These are phyloP conservation scores for Oncorhynchus masou DNA, from an alignment of 2,113 vertebrate genomes.

Conservation along the genomic window DNA sequence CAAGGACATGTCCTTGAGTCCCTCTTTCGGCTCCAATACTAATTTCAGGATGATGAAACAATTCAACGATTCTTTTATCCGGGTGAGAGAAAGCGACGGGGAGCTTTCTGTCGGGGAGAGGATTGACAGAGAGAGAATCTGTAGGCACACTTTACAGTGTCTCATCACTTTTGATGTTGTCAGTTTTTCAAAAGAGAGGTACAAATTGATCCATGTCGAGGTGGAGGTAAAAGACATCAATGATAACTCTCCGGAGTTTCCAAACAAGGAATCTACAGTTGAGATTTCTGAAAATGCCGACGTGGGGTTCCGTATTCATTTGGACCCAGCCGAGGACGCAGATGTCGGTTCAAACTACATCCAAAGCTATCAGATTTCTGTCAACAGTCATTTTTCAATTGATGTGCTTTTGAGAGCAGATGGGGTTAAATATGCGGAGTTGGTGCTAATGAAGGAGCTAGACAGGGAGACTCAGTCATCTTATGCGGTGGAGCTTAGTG, in stretches of 20 bases:
- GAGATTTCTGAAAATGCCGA: conserved; percentile 89
- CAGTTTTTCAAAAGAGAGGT: conserved; percentile 88
- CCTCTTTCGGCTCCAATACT: conserved; percentile 77
- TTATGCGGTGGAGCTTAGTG: conserved; percentile 85
- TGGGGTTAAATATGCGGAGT: conserved; percentile 89
- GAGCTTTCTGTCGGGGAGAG: conserved; percentile 87
- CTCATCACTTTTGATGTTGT: conserved; percentile 92
- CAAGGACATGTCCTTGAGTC: conserved; percentile 87
- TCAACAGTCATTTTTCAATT: conserved; percentile 89
- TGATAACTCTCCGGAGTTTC: conserved; percentile 90
- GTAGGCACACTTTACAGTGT: conserved; percentile 83
- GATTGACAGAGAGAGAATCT: conserved; percentile 89
- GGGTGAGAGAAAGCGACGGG: conserved; percentile 88
- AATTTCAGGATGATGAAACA: conserved; percentile 94
- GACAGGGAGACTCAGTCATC: conserved; percentile 87
- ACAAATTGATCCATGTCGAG: conserved; percentile 91
- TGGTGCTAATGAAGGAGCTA: conserved; percentile 90
- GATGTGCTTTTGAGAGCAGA: conserved; percentile 89
- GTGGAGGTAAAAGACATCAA: conserved; percentile 93
- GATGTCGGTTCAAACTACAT: conserved; percentile 91
- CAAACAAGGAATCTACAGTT: conserved; percentile 77
- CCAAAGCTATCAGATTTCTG: conserved; percentile 89
- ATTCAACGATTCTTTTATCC: conserved; percentile 89
- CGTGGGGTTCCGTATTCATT: conserved; percentile 83
- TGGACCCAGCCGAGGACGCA: conserved; percentile 86